Percentiles rank a stretch among this genome's conserved stretches.
Conservation (phyloP, 2,888 invertebrate genomes). For the Coleophora flavipennella region DNA sequence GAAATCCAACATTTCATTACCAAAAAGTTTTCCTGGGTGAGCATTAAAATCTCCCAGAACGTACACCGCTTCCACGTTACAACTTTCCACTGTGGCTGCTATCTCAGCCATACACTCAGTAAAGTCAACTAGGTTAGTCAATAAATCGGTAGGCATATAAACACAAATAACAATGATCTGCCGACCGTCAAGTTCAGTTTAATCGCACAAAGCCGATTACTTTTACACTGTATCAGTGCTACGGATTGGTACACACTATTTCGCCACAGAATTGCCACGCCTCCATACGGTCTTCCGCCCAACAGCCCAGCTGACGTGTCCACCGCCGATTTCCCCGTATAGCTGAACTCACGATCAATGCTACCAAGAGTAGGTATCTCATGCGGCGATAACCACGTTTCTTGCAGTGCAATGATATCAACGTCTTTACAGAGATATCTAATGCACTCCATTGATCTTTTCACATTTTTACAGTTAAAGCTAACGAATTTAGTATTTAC, state of each 20-base stretch:
- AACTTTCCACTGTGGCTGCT: slow-evolving; percentile 8
- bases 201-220: background rate
- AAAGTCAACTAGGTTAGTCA: slow-evolving; percentile 11
- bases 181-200: background rate
- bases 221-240: background rate
- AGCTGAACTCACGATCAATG: background rate
- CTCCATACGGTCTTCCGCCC: slow-evolving; percentile 2
- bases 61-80: slow-evolving; percentile 5
- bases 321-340: background rate
- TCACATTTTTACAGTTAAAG: too few relatives aligned
- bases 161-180: slow-evolving; percentile 6
- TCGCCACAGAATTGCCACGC: slow-evolving; percentile 3
- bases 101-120: slow-evolving; percentile 13
- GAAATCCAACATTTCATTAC: slow-evolving; percentile 9
- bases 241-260: background rate
- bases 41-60: slow-evolving; percentile 14
- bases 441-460: too few relatives aligned
- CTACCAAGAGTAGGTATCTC: background rate
- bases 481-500: too few relatives aligned
- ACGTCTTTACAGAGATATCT: too few relatives aligned
- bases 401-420: too few relatives aligned
- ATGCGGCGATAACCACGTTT: too few relatives aligned
- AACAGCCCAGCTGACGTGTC: background rate
- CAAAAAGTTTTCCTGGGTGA: slow-evolving; percentile 12
- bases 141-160: slow-evolving; percentile 14